Conservation (phyloP, 2,797 vertebrate species). For the Tadarida brasiliensis region DNA sequence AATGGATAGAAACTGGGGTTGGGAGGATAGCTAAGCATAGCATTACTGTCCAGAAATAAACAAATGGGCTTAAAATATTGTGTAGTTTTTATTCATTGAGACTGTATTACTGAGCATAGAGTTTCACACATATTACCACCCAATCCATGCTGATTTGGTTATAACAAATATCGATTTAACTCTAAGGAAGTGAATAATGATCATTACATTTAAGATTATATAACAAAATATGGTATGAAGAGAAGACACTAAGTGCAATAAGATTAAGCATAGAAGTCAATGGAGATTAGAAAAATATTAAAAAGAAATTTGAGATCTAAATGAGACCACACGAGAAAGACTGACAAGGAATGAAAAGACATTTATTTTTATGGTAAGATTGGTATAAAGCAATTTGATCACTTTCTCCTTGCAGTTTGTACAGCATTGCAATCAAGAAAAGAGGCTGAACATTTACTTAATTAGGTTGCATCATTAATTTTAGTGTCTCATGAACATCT, state of each 20-base stretch:
- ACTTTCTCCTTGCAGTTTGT: slow-evolving; percentile 35
- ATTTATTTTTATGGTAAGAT: slow-evolving; percentile 35
- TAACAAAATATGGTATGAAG: background rate
- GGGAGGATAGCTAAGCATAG: background rate
- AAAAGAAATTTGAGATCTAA: background rate
- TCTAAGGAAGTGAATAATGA: background rate
- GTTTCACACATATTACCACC: background rate
- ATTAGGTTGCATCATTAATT: slow-evolving; percentile 76
- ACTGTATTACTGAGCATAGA: background rate
- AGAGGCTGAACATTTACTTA: slow-evolving; percentile 50
- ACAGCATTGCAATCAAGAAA: background rate
- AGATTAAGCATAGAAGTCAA: background rate
- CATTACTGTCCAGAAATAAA: background rate
- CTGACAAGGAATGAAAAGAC: background rate
- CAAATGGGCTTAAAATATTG: background rate
- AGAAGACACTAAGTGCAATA: background rate
- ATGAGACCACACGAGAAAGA: slow-evolving; percentile 8
- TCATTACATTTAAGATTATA: background rate
- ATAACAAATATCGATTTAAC: background rate
- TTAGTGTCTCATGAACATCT: slow-evolving; percentile 65
- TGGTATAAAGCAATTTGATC: slow-evolving; percentile 26
- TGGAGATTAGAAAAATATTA: slow-evolving; percentile 32
- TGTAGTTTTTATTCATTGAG: background rate
- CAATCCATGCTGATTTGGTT: background rate
- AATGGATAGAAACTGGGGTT: background rate